phyloP scores from a whole-genome alignment of 2,797 vertebrate species.

The Acipenser transmontanus region DNA sequence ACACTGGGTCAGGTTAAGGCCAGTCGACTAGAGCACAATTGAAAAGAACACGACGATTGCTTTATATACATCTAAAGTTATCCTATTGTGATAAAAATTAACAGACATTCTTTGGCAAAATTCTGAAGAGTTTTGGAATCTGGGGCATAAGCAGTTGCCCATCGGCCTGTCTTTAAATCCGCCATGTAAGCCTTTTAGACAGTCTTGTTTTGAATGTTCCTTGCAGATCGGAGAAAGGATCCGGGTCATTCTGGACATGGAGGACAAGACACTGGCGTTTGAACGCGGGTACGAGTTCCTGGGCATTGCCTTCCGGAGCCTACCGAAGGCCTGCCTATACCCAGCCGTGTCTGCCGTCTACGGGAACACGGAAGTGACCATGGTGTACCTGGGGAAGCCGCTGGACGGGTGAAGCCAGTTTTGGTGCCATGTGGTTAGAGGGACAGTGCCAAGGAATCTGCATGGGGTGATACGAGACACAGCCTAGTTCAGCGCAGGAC shows the following conservation, averaged over 20 bases:
- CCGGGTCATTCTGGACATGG: slow-evolving; percentile 97
- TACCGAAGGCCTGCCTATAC: slow-evolving; percentile 90
- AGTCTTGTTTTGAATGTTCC: neutral
- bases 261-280: slow-evolving; percentile 96
- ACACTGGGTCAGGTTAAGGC: too few relatives aligned
- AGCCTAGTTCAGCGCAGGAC: slow-evolving; percentile 22
- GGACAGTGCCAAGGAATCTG: slow-evolving; percentile 30
- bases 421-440: neutral
- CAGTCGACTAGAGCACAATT: too few relatives aligned
- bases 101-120: too few relatives aligned
- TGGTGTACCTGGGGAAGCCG: slow-evolving; percentile 96
- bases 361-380: slow-evolving; percentile 98
- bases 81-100: too few relatives aligned
- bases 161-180: too few relatives aligned
- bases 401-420: slow-evolving; percentile 75
- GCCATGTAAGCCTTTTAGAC: too few relatives aligned
- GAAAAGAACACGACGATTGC: too few relatives aligned
- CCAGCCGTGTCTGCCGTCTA: slow-evolving; percentile 97
- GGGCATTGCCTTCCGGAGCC: slow-evolving; percentile 91
- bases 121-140: too few relatives aligned
- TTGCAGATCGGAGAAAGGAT: slow-evolving; percentile 96
- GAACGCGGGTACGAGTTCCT: slow-evolving; percentile 97
- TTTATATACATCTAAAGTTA: too few relatives aligned
- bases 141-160: too few relatives aligned
- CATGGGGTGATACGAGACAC: slow-evolving; percentile 16